Base-by-base conservation (phyloP, 2,888 invertebrate species). In the Perizoma flavofasciatum region DNA sequence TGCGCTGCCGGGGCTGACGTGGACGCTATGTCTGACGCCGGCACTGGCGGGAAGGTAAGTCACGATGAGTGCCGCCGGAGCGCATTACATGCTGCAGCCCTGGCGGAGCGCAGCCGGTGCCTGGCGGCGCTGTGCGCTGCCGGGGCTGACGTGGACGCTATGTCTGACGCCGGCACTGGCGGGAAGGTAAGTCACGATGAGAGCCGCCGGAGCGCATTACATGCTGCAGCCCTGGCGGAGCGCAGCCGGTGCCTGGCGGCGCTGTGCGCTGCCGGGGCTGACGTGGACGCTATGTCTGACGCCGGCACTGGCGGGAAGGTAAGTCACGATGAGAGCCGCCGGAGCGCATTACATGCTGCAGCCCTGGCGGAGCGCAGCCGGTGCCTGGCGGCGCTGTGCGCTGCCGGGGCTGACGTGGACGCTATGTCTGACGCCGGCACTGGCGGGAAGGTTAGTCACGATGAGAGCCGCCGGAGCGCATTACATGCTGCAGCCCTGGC, bases 181-280 rank as follows among this genome's bases (percentile, higher is more conserved):
- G n/a, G n/a, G n/a, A n/a, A n/a, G n/a, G n/a, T n/a, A n/a, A n/a
- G n/a, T n/a, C n/a, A n/a, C n/a, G n/a, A n/a, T 80, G 93, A 0
- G 92, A 97, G 44, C 95, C 95, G 0, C 95, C 97, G 0, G 44
- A 96, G 95, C 0, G 96, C 97, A 0, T 86, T 97, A 32, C 97
- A 97, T 84, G 96, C 97, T 0, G 97, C 97, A 1, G 96, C 96
- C 4, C 94, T 96, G 49, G 96, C 95, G 6, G 96, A 96, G 72
- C 94, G 95, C 71, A 95, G 96, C 37, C 92, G 94, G 61, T 97
- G 97, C 73, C 92, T 97, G n/a, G 87, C 92, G 34, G 95, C 96
- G 61, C 89, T 97, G 40, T 88, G 97, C 32, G 92, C 92, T 55
- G 94, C 95, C 10, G 96, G 96, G 10, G 96, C 96, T 0, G 93